Conservation (phyloP, 2,797 vertebrate species). For the Melanotaenia boesemani region DNA sequence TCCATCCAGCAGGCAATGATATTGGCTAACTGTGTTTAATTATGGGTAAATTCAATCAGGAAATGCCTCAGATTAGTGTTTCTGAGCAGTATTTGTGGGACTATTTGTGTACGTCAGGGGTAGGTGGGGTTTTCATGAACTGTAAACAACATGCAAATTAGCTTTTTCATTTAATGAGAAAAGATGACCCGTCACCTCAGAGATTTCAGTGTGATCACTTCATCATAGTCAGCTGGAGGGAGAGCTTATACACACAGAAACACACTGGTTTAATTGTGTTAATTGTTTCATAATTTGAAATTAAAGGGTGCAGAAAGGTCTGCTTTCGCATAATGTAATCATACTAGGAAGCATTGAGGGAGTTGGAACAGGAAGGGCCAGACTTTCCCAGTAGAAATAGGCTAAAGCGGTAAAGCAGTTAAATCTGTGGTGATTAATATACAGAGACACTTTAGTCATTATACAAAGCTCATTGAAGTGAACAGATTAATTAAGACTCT, state of each 20-base stretch:
- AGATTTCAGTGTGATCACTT: constrained; percentile 53
- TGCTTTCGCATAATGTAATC: background rate
- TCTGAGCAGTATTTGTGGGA: constrained; percentile 15
- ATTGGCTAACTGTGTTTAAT: background rate
- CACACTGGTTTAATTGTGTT: constrained; percentile 38
- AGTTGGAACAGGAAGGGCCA: constrained; percentile 24
- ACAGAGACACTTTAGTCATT: background rate
- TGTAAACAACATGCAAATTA: constrained; percentile 63
- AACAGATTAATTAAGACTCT: background rate
- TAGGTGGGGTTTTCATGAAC: constrained; percentile 37
- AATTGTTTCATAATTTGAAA: constrained; percentile 34
- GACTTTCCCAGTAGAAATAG: constrained; percentile 24
- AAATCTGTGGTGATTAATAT: constrained; percentile 21
- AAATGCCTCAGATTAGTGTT: constrained; percentile 38
- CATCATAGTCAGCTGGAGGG: constrained; percentile 18
- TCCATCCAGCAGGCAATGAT: background rate
- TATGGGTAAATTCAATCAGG: constrained; percentile 50
- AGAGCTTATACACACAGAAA: constrained; percentile 5
- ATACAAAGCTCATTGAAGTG: background rate
- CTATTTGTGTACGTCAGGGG: constrained; percentile 12
- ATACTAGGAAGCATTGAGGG: constrained; percentile 14
- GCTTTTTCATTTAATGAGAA: constrained; percentile 65
- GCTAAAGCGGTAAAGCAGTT: constrained; percentile 7
- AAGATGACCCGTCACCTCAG: constrained; percentile 46
- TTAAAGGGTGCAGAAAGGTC: constrained; percentile 11